Evolutionary conservation across 2,888 invertebrate genomes (phyloP), one percentile per base, ranked within the genome.

Genomic region (Drosophila anomalata): DNA sequence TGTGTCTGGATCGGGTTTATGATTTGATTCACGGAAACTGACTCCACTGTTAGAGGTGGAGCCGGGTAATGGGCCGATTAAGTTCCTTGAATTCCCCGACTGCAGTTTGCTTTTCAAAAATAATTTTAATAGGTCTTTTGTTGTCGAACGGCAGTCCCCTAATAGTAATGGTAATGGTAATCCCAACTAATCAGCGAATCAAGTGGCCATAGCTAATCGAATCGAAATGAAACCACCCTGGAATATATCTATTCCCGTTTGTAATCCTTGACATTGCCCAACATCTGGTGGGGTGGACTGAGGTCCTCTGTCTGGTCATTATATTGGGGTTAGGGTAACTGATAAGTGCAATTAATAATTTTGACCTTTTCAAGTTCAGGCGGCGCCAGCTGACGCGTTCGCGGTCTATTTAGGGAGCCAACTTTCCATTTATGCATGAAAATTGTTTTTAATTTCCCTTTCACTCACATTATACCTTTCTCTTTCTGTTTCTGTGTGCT

Each of bases 191-290:
- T 91, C 90, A 90, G 81, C 84, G 89, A 90, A 90, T 90, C 89
- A 91, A 91, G 87, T 91, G 90, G 89, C 85, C 90, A 81, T 88
- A 87, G 88, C 89, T 89, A 91, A 91, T 90, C 89, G 90, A 89
- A 82, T 77, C 80, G 36, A 36, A 36, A 36, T n/a, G 5, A 82
- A 51, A 44, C 24, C 36, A 80, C 73, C 61, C 42, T 29, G 8
- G 66, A 60, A 44, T 48, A 29, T 24, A 50, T 33, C 24, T 9
- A 5, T 52, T 46, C 41, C 6, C 33, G 46, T 4, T 5, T 46
- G 53, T 36, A 44, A 47, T 60, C 59, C 65, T 62, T 31, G 39
- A 51, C 42, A 41, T n/a, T 17, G n/a, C 2, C 8, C 4, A 6
- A 9, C 11, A 50, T 12, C 33, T 39, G 42, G 33, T 51, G 79